Conservation (phyloP, 2,888 invertebrate species). For the Frankliniella intonsa region DNA sequence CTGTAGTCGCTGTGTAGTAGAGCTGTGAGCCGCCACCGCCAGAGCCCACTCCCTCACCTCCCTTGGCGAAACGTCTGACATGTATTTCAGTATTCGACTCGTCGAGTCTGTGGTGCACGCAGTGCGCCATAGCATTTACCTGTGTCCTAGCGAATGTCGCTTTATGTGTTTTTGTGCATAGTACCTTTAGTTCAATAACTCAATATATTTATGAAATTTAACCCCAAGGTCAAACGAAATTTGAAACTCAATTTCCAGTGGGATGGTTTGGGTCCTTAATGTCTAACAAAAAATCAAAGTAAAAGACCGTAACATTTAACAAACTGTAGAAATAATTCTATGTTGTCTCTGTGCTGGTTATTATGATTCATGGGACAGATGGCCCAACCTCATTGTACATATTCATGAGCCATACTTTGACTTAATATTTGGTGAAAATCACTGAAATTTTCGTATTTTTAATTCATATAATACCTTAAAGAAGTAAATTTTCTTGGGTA, state of each 20-base stretch:
- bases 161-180: slow-evolving; percentile 14
- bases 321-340: not conserved
- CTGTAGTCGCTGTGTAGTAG: too few species aligned
- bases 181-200: not conserved
- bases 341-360: not conserved
- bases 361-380: too few species aligned
- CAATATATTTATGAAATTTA: not conserved
- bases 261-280: slow-evolving; percentile 1
- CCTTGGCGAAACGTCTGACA: not conserved
- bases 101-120: not conserved
- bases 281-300: not conserved
- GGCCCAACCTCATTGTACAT: not conserved
- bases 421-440: not conserved
- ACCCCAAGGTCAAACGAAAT: not conserved
- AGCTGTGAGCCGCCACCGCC: too few species aligned
- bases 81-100: not conserved
- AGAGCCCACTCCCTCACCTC: too few species aligned
- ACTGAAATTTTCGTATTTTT: not conserved
- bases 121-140: not conserved
- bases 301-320: slow-evolving; percentile 15
- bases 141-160: not conserved
- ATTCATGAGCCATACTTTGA: not conserved
- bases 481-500: not conserved
- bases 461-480: not conserved
- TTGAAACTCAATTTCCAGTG: not conserved